Evolutionary conservation across 2,888 invertebrate genomes (phyloP), one percentile per base, ranked within the genome.

Genomic region (Drosophila algonquin): DNA sequence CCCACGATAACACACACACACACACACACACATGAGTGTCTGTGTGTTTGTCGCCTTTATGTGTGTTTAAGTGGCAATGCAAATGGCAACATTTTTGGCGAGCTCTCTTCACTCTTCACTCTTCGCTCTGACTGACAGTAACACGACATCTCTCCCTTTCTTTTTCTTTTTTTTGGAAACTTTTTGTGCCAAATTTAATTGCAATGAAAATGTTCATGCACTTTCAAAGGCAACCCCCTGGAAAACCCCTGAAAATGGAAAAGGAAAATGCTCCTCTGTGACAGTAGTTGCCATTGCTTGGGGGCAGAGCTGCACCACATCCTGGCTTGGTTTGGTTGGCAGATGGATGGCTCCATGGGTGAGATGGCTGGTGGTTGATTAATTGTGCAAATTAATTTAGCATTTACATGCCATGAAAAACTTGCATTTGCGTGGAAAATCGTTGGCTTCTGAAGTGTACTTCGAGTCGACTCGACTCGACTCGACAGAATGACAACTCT

Each of bases 31-130:
- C 68, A 18, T 58, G 57, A 48, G 35, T 51, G 53, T 54, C 45
- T 59, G 50, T 51, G 65, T 52, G 32, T 18, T 1, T 18, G 18
- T 67, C 63, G 80, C 59, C 72, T 79, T 84, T 84, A 89, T 84
- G 88, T 89, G 77, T 87, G 82, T 84, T 84, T 84, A 89, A 89
- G 89, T 89, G 84, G 89, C 89, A 83, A 89, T 83, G 83, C 83
- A 89, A 83, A 83, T 84, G 83, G 83, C 87, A 81, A 83, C 87
- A 83, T 83, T 83, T 83, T 83, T 83, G 89, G 85, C 71, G 70
- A 75, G 82, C 67, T 52, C 87, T 89, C 88, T 89, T 77, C 58
- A 68, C 81, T 75, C 75, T 67, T 68, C 21, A 21, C 21, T 21
- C 21, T 21, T 21, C 21, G 1, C 40, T 75, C 68, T 68, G 77